phyloP scores from a whole-genome alignment of 2,888 invertebrate genomes.

The Lasiommata megera region DNA sequence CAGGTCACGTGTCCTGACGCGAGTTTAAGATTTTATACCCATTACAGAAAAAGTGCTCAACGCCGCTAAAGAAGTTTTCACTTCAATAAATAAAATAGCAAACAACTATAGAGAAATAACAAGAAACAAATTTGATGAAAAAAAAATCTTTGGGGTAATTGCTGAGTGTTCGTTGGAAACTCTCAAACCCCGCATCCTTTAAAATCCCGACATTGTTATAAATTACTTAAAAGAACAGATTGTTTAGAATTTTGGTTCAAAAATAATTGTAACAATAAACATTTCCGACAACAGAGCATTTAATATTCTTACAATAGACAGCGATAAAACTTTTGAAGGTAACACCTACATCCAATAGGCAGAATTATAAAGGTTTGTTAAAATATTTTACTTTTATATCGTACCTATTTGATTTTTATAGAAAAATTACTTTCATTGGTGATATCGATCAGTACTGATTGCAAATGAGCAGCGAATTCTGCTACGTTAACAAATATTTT shows the following conservation, averaged over 20 bases:
- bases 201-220: not conserved
- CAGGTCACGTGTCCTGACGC: too few species aligned
- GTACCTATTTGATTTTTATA: too few species aligned
- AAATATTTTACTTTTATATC: not conserved
- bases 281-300: conserved; percentile 3
- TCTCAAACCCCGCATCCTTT: not conserved
- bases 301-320: not conserved
- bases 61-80: too few species aligned
- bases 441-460: too few species aligned
- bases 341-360: not conserved
- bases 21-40: too few species aligned
- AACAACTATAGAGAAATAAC: not conserved
- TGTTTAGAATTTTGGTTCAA: not conserved
- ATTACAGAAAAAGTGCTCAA: too few species aligned
- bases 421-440: too few species aligned
- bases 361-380: not conserved
- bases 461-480: too few species aligned
- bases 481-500: too few species aligned
- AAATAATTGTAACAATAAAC: conserved; percentile 7
- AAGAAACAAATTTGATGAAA: not conserved
- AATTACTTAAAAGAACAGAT: conserved; percentile 1
- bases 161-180: not conserved
- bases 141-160: conserved; percentile 4
- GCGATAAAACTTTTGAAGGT: not conserved
- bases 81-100: not conserved